Evolutionary conservation across 1,140 invertebrate genomes (phyloP).

Genomic region (Anastatus disparis): DNA sequence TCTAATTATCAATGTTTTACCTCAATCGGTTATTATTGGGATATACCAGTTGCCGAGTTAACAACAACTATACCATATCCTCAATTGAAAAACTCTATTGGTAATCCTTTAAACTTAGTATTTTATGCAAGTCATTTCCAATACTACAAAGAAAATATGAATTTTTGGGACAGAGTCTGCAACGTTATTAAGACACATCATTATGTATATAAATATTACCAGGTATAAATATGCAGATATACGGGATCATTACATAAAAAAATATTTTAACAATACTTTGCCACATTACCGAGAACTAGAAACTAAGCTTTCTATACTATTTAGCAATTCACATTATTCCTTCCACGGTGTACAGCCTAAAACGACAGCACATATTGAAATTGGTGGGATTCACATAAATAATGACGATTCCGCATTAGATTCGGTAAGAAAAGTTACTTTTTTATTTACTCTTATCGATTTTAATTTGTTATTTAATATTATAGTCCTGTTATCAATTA

Average conservation of each 20-base stretch:
- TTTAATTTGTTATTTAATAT: no score
- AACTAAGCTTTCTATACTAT: constrained; percentile 65
- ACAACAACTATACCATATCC: no score
- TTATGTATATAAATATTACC: constrained; percentile 44
- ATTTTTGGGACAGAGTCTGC: constrained; percentile 69
- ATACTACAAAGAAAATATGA: no score
- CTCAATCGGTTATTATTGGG: no score
- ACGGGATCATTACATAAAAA: constrained; percentile 53
- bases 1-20: no score
- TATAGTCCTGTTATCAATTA: no score
- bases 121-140: no score
- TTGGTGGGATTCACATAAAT: constrained; percentile 71
- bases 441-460: no score
- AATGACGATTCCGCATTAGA: constrained; percentile 48
- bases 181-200: constrained; percentile 59
- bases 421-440: constrained; percentile 48
- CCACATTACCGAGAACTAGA: constrained; percentile 61
- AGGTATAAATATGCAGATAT: constrained; percentile 37
- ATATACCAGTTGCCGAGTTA: no score
- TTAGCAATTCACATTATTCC: constrained; percentile 70
- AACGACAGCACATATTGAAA: constrained; percentile 67
- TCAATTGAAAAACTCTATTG: no score
- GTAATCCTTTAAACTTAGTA: no score
- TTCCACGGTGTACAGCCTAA: constrained; percentile 64
- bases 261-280: constrained; percentile 60